These are phyloP conservation scores for Eupithecia exiguata DNA, from an alignment of 2,888 invertebrate species.

Conservation along the genomic window DNA sequence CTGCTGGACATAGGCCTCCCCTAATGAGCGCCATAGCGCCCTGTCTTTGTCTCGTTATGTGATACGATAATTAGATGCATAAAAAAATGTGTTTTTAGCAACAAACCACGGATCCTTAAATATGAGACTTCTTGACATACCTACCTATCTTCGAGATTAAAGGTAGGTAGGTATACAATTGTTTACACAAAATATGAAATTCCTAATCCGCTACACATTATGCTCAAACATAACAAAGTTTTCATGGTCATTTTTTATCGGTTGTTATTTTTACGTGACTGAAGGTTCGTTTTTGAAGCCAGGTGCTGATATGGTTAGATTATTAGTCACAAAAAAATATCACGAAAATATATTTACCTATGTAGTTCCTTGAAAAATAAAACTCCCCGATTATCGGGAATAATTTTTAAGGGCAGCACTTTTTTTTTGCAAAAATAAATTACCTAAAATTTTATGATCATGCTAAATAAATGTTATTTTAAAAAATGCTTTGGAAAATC, in stretches of 20 bases:
- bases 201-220: neutral
- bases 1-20: too few species aligned
- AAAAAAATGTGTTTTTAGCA: neutral
- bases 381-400: neutral
- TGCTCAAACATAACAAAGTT: neutral
- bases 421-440: neutral
- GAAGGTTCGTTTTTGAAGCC: neutral
- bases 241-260: slow-evolving; percentile 19
- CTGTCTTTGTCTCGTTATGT: too few species aligned
- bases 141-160: neutral
- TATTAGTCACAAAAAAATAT: neutral
- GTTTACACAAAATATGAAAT: neutral
- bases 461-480: too few species aligned
- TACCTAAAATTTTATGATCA: neutral
- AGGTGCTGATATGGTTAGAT: neutral
- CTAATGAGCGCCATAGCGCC: too few species aligned
- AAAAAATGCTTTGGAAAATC: too few species aligned
- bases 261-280: slow-evolving; percentile 20
- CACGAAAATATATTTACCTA: too few species aligned
- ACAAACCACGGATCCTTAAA: neutral
- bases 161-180: neutral
- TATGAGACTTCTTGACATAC: neutral
- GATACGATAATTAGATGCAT: too few species aligned
- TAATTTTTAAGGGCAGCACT: neutral
- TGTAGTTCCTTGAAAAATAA: neutral